A percentile compares a stretch with the other conserved stretches of the same genome.
Conservation (phyloP, 2,113 vertebrate species). For the Coptodon bakossiorum region DNA sequence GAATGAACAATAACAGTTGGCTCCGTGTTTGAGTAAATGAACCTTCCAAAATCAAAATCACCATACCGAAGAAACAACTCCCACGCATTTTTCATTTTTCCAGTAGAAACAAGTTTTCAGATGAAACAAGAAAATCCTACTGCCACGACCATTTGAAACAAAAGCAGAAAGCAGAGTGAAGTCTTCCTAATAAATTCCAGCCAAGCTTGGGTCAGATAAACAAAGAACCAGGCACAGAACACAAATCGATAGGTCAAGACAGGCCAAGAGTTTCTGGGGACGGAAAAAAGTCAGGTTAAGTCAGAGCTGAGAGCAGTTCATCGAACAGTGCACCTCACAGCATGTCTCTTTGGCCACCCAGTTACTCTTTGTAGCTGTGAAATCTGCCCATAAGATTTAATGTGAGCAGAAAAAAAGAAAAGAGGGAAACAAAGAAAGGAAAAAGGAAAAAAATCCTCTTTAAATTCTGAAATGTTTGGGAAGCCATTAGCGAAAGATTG, state of each 20-base stretch:
- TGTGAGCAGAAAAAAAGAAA: background rate
- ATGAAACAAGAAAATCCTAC: background rate
- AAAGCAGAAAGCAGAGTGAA: background rate
- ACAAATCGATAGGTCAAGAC: conserved; percentile 18
- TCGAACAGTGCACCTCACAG: background rate
- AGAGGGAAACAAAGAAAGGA: background rate
- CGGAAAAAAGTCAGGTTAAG: background rate
- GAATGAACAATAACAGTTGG: background rate
- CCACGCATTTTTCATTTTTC: background rate
- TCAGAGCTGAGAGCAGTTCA: background rate
- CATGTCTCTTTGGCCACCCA: background rate
- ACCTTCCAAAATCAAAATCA: background rate
- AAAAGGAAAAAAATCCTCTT: background rate
- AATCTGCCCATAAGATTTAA: background rate
- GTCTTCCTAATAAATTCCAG: conserved; percentile 3
- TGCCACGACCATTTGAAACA: background rate
- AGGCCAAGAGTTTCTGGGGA: conserved; percentile 12
- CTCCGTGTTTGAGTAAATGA: background rate
- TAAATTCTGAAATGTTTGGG: background rate
- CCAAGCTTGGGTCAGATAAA: conserved; percentile 31
- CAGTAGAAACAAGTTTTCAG: background rate
- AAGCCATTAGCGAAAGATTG: background rate
- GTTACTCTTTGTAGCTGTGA: background rate
- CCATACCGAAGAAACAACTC: background rate
- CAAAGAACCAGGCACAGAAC: conserved; percentile 21